A percentile compares a stretch with the other conserved stretches of the same genome.
Evolutionary conservation across 2,797 vertebrate genomes (phyloP).

Genomic region (Scomberomorus guttatus): DNA sequence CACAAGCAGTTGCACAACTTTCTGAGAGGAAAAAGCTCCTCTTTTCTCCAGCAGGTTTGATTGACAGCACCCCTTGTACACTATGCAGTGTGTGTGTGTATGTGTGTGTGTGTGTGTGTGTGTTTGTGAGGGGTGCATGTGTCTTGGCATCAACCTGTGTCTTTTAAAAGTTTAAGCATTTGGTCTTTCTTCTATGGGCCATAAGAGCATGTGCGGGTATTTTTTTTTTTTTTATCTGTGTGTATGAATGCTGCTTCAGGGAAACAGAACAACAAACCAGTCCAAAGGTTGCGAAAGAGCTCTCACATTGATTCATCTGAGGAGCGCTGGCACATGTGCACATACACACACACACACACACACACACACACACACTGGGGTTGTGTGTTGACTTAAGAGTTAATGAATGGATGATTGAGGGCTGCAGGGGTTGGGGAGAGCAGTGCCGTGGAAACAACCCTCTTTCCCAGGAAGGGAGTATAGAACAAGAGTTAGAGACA

Average conservation of each 20-base stretch:
- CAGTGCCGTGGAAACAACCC: conserved; percentile 79
- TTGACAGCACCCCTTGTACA: conserved; percentile 71
- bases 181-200: conserved; percentile 47
- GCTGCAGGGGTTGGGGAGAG: conserved; percentile 76
- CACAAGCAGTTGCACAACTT: conserved; percentile 71
- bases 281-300: conserved; percentile 68
- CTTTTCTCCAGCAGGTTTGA: conserved; percentile 66
- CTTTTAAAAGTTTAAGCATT: conserved; percentile 68
- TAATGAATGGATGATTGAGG: conserved; percentile 88
- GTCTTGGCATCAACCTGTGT: conserved; percentile 59
- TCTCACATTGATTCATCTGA: conserved; percentile 63
- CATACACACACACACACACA: conserved; percentile 24
- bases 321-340: conserved; percentile 32
- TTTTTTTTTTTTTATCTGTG: conserved; percentile 26
- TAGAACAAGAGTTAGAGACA: conserved; percentile 69
- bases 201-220: conserved; percentile 34
- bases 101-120: conserved; percentile 26
- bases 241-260: conserved; percentile 31
- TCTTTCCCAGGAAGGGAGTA: conserved; percentile 78
- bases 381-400: conserved; percentile 86
- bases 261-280: conserved; percentile 58
- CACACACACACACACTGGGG: conserved; percentile 49
- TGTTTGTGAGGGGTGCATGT: conserved; percentile 29
- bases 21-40: conserved; percentile 31
- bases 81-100: conserved; percentile 35